Evolutionary conservation across 2,797 vertebrate genomes (phyloP), one percentile per base, ranked within the genome.

Genomic region (Aeoliscus strigatus): DNA sequence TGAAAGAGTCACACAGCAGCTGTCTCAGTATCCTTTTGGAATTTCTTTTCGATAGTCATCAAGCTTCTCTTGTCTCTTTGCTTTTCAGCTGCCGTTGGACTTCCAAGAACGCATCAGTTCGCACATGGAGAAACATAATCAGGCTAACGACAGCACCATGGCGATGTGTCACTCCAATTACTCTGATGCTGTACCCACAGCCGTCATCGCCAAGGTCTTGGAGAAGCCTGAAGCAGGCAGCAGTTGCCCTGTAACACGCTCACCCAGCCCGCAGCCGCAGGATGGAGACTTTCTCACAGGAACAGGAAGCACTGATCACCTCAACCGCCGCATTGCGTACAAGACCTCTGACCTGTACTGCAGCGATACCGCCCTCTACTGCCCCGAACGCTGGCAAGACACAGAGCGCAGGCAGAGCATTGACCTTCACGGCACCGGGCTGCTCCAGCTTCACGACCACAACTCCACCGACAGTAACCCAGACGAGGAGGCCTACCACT

Each of bases 341-440:
- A 96, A 96, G 75, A 66, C 77, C 1, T 90, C 89, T 0, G 94
- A 97, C 57, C 67, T 94, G 63, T 97, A 94, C 77, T 91, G 92
- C 85, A 97, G 96, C 0, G 95, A 99, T 65, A 92, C 94, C 0
- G 92, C 93, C 2, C 91, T 97, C 32, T 97, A 97, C 71, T 93
- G 93, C 68, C 92, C 93, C 0, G 92, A 93, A 39, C 84, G 86
- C 33, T 89, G 87, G 69, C 85, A 80, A 3, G 88, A 75, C 7
- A 75, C 73, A 1, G 82, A 91, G 54, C 88, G 92, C 15, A 70
- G 91, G 33, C 92, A 88, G 44, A 96, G 93, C 0, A 87, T 87
- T 4, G 94, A 96, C 57, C 86, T 90, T 0, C 90, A 93, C 0
- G 89, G 82, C 31, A 83, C 79, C 3, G 88, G 82, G 0, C 71